These are phyloP conservation scores for Tenrec ecaudatus DNA, from an alignment of 2,113 vertebrate species.

Conservation along the genomic window DNA sequence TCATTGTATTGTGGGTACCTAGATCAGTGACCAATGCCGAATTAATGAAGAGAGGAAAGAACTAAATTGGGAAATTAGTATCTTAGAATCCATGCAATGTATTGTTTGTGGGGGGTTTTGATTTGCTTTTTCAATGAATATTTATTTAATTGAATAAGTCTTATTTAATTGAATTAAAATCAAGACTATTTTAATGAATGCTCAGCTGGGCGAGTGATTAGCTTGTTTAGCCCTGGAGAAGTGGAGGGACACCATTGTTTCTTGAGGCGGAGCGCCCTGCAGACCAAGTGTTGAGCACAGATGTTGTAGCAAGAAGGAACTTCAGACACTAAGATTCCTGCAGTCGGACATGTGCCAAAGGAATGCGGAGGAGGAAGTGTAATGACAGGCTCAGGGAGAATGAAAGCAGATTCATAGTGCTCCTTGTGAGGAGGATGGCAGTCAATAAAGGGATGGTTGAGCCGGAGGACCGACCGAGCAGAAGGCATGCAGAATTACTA, in stretches of 20 bases:
- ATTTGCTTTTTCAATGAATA: conserved; percentile 40
- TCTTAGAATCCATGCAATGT: not conserved
- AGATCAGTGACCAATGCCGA: not conserved
- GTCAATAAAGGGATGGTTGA: not conserved
- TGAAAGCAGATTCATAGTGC: not conserved
- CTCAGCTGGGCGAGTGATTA: not conserved
- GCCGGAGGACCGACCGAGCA: no score
- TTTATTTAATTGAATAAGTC: not conserved
- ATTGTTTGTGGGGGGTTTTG: not conserved
- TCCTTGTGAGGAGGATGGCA: not conserved
- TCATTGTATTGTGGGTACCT: conserved; percentile 3
- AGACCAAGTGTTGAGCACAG: not conserved
- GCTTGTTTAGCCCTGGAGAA: conserved; percentile 28
- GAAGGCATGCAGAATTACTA: not conserved
- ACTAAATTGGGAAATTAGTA: not conserved
- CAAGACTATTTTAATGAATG: no score
- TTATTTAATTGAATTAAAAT: no score
- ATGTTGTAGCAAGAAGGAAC: not conserved
- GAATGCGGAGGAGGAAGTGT: no score
- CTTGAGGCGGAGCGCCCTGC: not conserved
- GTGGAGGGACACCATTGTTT: not conserved
- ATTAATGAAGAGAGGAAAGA: not conserved
- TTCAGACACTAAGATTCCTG: not conserved
- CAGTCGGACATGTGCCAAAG: not conserved
- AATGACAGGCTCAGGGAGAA: not conserved